These are phyloP conservation scores for Bembecia ichneumoniformis DNA, from an alignment of 2,888 invertebrate genomes.

Conservation along the genomic window DNA sequence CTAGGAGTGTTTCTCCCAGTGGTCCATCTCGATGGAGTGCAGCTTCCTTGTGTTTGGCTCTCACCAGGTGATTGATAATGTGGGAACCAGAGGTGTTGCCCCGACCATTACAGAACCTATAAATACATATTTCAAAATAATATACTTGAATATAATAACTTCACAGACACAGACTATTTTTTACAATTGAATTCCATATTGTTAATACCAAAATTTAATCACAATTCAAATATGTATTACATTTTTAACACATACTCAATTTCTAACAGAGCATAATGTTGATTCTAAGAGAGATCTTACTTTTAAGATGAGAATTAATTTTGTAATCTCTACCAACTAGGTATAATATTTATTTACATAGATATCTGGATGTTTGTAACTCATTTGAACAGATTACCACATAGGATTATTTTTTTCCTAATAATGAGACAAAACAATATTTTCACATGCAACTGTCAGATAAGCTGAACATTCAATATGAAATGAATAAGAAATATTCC, in stretches of 20 bases:
- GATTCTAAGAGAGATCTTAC: neutral
- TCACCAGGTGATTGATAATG: conserved; percentile 97
- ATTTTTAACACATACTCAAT: neutral
- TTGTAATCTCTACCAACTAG: too few relatives aligned
- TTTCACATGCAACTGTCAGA: too few relatives aligned
- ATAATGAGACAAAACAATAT: too few relatives aligned
- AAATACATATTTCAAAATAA: neutral
- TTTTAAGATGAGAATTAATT: neutral
- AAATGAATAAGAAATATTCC: too few relatives aligned
- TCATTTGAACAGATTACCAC: too few relatives aligned
- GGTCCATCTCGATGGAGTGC: conserved; percentile 98
- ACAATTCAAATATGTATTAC: neutral
- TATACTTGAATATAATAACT: too few relatives aligned
- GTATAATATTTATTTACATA: too few relatives aligned
- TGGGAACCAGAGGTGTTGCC: conserved; percentile 99
- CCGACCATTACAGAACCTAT: conserved; percentile 95
- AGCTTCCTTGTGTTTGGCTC: conserved; percentile 99
- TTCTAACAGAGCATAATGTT: neutral
- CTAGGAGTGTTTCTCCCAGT: conserved; percentile 95
- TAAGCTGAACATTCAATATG: too few relatives aligned
- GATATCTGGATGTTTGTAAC: too few relatives aligned
- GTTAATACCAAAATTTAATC: neutral
- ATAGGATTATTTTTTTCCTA: too few relatives aligned
- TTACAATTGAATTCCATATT: neutral
- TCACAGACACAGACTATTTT: too few relatives aligned